A percentile compares a stretch with the other conserved stretches of the same genome.
Conservation (phyloP, 1,140 invertebrate genomes). For the Argopecten irradians region DNA sequence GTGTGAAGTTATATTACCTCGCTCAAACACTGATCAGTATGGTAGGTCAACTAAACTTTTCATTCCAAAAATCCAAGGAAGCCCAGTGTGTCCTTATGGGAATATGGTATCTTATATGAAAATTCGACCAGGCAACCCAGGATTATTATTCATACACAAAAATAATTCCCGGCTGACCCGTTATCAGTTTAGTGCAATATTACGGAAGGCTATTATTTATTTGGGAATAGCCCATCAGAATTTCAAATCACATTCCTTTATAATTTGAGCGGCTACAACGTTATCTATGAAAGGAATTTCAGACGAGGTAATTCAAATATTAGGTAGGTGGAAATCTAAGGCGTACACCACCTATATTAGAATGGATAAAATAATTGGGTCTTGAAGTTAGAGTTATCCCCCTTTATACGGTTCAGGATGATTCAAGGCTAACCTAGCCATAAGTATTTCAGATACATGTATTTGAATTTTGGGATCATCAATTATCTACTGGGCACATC, state of each 20-base stretch:
- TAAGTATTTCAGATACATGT: constrained; percentile 21
- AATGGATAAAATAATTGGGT: neutral
- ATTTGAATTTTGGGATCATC: neutral
- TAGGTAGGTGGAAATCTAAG: constrained; percentile 40
- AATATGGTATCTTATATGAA: neutral
- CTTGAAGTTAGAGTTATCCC: neutral
- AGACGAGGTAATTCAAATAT: neutral
- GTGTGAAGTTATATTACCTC: neutral
- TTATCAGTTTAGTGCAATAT: constrained; percentile 41
- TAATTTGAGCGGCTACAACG: constrained; percentile 42
- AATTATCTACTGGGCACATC: neutral
- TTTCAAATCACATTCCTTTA: constrained; percentile 43
- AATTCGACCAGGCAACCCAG: neutral
- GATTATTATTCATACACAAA: constrained; percentile 25
- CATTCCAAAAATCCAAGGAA: neutral
- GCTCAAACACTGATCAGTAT: constrained; percentile 42
- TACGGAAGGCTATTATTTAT: constrained; percentile 25
- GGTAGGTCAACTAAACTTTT: neutral
- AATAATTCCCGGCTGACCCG: constrained; percentile 32
- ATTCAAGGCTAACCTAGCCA: too few relatives aligned
- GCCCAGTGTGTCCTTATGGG: neutral
- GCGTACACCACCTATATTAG: neutral
- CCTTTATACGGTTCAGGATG: neutral
- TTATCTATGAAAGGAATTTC: neutral
- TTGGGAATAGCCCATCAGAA: neutral